A percentile compares a stretch with the other conserved stretches of the same genome.
These are phyloP conservation scores for Pseudachorutes palmiensis DNA, from an alignment of 1,140 invertebrate species.

Conservation along the genomic window DNA sequence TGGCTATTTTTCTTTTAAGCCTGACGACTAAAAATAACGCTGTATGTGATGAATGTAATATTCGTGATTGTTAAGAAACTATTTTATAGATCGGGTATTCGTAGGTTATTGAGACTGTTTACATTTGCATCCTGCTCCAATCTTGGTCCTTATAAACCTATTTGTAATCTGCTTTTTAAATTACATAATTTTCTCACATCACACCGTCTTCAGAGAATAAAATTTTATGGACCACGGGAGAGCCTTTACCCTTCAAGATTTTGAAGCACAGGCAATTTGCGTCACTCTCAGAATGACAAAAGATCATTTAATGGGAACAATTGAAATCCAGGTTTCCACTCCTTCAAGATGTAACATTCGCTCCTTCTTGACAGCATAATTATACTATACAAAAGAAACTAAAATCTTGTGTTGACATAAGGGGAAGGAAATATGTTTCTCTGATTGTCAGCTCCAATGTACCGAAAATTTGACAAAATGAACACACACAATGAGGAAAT, in stretches of 20 bases:
- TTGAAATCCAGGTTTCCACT: neutral
- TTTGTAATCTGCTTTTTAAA: too few relatives aligned
- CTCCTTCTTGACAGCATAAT: conserved; percentile 10
- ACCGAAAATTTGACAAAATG: neutral
- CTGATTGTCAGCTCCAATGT: neutral
- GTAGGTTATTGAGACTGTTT: too few relatives aligned
- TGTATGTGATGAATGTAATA: too few relatives aligned
- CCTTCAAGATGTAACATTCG: conserved; percentile 1
- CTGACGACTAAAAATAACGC: too few relatives aligned
- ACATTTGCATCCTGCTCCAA: too few relatives aligned
- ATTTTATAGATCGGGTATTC: too few relatives aligned
- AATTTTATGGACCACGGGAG: neutral
- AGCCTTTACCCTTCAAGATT: neutral
- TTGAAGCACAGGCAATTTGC: neutral
- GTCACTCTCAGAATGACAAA: neutral
- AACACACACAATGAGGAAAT: neutral
- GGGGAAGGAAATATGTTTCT: neutral
- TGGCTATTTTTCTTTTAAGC: too few relatives aligned
- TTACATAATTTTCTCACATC: too few relatives aligned
- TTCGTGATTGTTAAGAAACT: too few relatives aligned
- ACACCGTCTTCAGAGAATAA: too few relatives aligned
- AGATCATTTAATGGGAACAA: neutral
- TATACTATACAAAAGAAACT: neutral
- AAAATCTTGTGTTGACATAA: conserved; percentile 11
- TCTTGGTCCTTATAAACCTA: too few relatives aligned